A percentile compares a stretch with the other conserved stretches of the same genome.
Evolutionary conservation across 2,113 vertebrate species (phyloP).

Genomic region (Gasterosteus nipponicus): DNA sequence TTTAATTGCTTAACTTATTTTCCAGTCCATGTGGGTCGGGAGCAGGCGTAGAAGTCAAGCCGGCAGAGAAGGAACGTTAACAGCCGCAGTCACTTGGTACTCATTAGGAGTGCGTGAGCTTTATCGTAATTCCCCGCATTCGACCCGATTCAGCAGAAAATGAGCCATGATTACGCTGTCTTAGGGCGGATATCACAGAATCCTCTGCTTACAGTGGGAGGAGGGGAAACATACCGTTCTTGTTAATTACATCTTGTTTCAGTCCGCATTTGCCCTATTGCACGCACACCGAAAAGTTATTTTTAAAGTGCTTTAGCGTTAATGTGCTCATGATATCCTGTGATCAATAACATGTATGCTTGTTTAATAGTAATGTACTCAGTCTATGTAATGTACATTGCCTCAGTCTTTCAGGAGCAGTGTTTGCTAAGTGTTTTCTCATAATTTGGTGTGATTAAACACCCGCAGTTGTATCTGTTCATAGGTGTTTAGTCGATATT

Average conservation of each 20-base stretch:
- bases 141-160: slow-evolving; percentile 62
- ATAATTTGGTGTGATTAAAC: slow-evolving; percentile 58
- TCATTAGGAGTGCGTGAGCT: slow-evolving; percentile 53
- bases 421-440: slow-evolving; percentile 53
- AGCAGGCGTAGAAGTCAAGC: slow-evolving; percentile 24
- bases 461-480: slow-evolving; percentile 52
- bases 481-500: slow-evolving; percentile 67
- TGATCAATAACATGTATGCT: slow-evolving; percentile 13
- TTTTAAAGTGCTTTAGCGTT: slow-evolving; percentile 8
- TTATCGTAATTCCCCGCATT: slow-evolving; percentile 62
- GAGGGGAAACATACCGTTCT: slow-evolving; percentile 70
- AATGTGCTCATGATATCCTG: slow-evolving; percentile 24
- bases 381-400: too few relatives aligned
- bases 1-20: slow-evolving; percentile 8
- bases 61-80: slow-evolving; percentile 14
- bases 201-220: slow-evolving; percentile 53
- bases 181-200: slow-evolving; percentile 55
- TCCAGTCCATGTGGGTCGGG: not conserved
- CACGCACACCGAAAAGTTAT: slow-evolving; percentile 40
- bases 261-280: slow-evolving; percentile 43
- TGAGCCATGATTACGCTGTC: slow-evolving; percentile 57
- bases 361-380: slow-evolving; percentile 22
- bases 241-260: slow-evolving; percentile 73
- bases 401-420: slow-evolving; percentile 31
- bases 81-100: slow-evolving; percentile 21